A percentile compares a stretch with the other conserved stretches of the same genome.
Conservation (phyloP, 2,888 invertebrate species). For the Synanthedon myopaeformis region DNA sequence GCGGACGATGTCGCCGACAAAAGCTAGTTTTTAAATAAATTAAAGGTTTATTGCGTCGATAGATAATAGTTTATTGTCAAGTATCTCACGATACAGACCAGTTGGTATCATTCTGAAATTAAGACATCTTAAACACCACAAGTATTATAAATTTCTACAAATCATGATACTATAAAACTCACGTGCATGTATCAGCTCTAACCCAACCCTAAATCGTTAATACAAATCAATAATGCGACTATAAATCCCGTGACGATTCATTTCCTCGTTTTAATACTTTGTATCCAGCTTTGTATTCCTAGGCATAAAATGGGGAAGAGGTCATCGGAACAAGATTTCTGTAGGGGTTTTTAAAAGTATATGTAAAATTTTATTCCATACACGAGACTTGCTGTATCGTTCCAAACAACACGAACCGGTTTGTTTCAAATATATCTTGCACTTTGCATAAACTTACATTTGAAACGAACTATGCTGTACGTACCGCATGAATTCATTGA, state of each 20-base stretch:
- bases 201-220: neutral
- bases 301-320: conserved; percentile 17
- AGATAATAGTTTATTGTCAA: too few species aligned
- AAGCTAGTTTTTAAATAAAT: too few species aligned
- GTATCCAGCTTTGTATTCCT: conserved; percentile 29
- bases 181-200: too few species aligned
- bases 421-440: conserved; percentile 16
- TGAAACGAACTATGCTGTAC: neutral
- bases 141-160: too few species aligned
- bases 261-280: conserved; percentile 17
- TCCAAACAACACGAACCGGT: conserved; percentile 29
- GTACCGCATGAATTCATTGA: neutral
- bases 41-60: too few species aligned
- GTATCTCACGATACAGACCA: too few species aligned
- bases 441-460: conserved; percentile 5
- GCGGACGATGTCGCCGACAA: too few species aligned
- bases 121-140: too few species aligned
- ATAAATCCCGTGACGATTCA: conserved; percentile 2
- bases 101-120: too few species aligned
- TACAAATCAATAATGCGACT: conserved; percentile 1
- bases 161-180: too few species aligned
- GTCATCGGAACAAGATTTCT: conserved; percentile 8
- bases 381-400: neutral
- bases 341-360: neutral
- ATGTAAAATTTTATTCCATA: neutral